Evolutionary conservation across 2,113 vertebrate species (phyloP).

Genomic region (Leiothrix lutea): DNA sequence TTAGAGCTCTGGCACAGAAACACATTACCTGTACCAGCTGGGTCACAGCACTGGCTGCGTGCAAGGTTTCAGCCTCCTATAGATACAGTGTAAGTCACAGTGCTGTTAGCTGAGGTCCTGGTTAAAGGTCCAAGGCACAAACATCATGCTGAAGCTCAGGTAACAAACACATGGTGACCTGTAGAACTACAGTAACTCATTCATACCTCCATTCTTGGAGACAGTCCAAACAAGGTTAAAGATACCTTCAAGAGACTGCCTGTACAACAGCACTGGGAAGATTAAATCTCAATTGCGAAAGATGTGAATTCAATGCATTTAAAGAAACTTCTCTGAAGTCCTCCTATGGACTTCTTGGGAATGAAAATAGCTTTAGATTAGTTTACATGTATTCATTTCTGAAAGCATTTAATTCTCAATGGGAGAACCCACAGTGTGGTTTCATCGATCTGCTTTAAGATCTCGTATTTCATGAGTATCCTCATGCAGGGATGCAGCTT

Average conservation of each 20-base stretch:
- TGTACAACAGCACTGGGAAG: not conserved
- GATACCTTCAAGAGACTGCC: not conserved
- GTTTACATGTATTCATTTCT: slow-evolving; percentile 1
- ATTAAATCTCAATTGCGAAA: not conserved
- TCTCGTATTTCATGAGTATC: not conserved
- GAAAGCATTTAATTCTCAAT: slow-evolving; percentile 7
- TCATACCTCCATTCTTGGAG: not conserved
- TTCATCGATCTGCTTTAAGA: not conserved
- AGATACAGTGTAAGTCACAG: not conserved
- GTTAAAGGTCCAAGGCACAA: slow-evolving; percentile 2
- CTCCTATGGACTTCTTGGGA: not conserved
- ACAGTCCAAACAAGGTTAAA: slow-evolving; percentile 15
- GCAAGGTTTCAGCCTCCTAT: not conserved
- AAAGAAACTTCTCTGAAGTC: not conserved
- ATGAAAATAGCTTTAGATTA: not conserved
- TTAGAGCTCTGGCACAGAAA: not conserved
- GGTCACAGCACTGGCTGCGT: not conserved
- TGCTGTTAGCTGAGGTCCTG: not conserved
- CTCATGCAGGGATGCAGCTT: not conserved
- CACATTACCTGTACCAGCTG: not conserved
- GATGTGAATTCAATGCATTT: not conserved
- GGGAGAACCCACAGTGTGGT: not conserved
- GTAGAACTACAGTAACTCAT: not conserved
- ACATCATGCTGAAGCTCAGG: not conserved
- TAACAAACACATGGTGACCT: not conserved